Evolutionary conservation across 92 coral and sea anemone genomes (phyloP), one percentile per base, ranked within the genome.

Genomic region (Zoanthus solanderi): DNA sequence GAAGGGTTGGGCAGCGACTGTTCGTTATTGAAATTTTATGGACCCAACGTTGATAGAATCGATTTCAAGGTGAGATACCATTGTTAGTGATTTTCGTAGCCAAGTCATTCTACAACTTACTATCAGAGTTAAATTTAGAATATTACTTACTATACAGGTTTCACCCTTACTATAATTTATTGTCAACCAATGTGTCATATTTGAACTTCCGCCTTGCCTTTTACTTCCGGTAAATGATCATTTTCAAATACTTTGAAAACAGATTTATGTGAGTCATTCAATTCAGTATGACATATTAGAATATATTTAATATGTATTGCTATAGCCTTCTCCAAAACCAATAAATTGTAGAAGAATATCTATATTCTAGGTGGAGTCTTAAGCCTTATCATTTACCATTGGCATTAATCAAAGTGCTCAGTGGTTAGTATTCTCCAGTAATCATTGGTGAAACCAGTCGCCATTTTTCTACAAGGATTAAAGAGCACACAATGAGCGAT

Each of bases 31-130:
- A 81, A 66, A 18, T 66, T 81, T 37, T 81, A 81, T 14, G 85
- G 85, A 65, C 71, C 85, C 12, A n/a, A 46, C 10, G 85, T 81
- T 45, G 85, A 81, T 75, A 81, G 75, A 67, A 81, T 67, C 58
- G 53, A 81, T 42, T 81, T 81, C 60, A 81, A 18, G 85, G 85
- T 81, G 28, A 81, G 69, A 23, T 63, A 37, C 42, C 3, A 37
- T 2, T 37, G 18, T 31, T 67, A 23, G 11, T 58, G 29, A 34
- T 67, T 18, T 18, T 34, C 13, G 23, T 67, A 5, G 37, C n/a
- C 37, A 67, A 37, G 42, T 37, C 42, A 37, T 37, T 37, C 42
- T 37, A 37, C 72, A 9, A 7, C 12, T 18, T 67, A 67, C n/a
- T 6, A 7, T 4, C 11, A 58, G 16, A 58, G 65, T 58, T 58